These are phyloP conservation scores for Melanocharis versteri DNA, from an alignment of 2,113 vertebrate species.

Conservation along the genomic window DNA sequence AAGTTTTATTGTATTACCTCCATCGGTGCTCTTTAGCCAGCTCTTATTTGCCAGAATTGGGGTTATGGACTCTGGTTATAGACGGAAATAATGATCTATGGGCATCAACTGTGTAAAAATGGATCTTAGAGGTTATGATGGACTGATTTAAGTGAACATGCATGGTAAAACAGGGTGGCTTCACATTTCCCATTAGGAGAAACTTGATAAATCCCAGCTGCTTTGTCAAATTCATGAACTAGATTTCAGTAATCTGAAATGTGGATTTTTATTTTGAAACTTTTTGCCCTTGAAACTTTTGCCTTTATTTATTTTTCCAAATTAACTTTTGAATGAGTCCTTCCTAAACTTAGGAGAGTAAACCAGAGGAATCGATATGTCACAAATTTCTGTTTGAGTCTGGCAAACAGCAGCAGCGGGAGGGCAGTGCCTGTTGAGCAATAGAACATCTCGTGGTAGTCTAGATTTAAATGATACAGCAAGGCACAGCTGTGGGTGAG, in stretches of 20 bases:
- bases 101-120: neutral
- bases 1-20: neutral
- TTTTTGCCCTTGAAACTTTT: conserved; percentile 37
- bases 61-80: neutral
- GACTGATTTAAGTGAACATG: neutral
- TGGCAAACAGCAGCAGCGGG: neutral
- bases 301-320: conserved; percentile 37
- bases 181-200: neutral
- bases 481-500: neutral
- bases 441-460: neutral
- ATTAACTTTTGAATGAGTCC: neutral
- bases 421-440: neutral
- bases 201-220: neutral
- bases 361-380: conserved; percentile 22
- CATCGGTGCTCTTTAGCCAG: neutral
- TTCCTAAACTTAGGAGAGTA: neutral
- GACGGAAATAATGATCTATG: neutral
- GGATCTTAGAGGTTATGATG: neutral
- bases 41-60: neutral
- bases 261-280: neutral
- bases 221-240: neutral
- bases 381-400: neutral
- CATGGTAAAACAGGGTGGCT: neutral
- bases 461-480: neutral
- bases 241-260: neutral